A percentile compares a stretch with the other conserved stretches of the same genome.
Conservation (phyloP, 2,888 invertebrate species). For the Bibio marci region DNA sequence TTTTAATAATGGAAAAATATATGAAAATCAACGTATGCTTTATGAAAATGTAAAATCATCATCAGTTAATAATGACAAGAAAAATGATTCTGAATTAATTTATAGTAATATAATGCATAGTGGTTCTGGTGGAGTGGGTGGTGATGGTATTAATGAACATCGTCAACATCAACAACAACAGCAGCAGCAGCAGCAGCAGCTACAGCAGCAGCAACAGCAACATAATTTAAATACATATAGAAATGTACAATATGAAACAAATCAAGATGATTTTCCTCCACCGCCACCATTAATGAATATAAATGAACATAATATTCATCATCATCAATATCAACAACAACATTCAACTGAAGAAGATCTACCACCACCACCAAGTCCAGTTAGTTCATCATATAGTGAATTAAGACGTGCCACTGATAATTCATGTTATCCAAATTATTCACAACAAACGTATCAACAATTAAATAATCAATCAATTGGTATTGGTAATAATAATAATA, state of each 20-base stretch:
- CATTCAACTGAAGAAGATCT: slow-evolving; percentile 43
- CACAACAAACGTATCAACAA: neutral
- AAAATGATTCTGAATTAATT: neutral
- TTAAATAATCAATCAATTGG: slow-evolving; percentile 10
- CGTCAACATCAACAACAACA: neutral
- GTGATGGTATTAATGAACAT: neutral
- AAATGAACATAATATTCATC: slow-evolving; percentile 33
- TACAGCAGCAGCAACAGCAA: neutral
- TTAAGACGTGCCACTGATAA: slow-evolving; percentile 61
- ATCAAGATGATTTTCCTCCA: slow-evolving; percentile 1
- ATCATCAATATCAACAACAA: slow-evolving; percentile 38
- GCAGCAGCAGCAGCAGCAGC: neutral
- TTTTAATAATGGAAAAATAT: slow-evolving; percentile 1
- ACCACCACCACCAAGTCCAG: slow-evolving; percentile 73
- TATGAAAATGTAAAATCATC: slow-evolving; percentile 20
- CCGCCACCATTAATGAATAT: neutral
- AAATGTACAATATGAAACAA: no score
- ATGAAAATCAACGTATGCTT: slow-evolving; percentile 6
- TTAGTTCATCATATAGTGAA: slow-evolving; percentile 72
- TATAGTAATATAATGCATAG: slow-evolving; percentile 1
- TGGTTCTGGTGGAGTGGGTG: neutral
- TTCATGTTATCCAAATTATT: slow-evolving; percentile 20
- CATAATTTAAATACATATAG: neutral
- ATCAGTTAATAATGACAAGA: neutral
- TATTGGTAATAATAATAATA: neutral